A percentile compares a stretch with the other conserved stretches of the same genome.
Evolutionary conservation across 2,888 invertebrate species (phyloP).

Genomic region (Electrophaes corylata): DNA sequence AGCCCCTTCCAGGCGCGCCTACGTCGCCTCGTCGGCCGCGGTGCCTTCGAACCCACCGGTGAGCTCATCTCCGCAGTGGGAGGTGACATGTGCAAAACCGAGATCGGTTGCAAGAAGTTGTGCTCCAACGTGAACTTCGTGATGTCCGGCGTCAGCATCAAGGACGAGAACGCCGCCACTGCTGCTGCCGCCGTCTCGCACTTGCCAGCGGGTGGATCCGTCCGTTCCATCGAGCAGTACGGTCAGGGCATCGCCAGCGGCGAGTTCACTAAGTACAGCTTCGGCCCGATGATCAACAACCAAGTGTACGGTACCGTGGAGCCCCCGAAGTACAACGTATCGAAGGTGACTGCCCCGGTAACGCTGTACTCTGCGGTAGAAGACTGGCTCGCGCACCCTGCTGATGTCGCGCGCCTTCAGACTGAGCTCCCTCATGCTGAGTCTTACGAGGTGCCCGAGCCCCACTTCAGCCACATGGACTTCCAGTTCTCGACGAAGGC

Average conservation of each 20-base stretch:
- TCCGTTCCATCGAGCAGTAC: constrained; percentile 81
- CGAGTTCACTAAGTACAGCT: constrained; percentile 70
- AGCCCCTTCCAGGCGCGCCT: constrained; percentile 58
- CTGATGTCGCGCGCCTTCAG: constrained; percentile 83
- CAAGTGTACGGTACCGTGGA: constrained; percentile 62
- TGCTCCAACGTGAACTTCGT: constrained; percentile 86
- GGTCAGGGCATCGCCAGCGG: constrained; percentile 74
- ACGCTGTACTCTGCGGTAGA: constrained; percentile 75
- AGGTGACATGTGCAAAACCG: constrained; percentile 64
- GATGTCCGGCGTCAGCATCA: constrained; percentile 84
- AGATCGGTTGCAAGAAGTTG: constrained; percentile 72
- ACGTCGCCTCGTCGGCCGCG: constrained; percentile 55
- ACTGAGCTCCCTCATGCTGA: constrained; percentile 82
- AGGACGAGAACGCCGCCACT: constrained; percentile 79
- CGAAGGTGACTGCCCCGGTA: constrained; percentile 69
- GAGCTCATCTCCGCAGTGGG: constrained; percentile 61
- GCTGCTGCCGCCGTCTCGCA: constrained; percentile 82
- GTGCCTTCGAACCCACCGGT: constrained; percentile 61
- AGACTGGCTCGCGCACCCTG: constrained; percentile 87
- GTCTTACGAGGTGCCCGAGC: constrained; percentile 82
- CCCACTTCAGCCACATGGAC: constrained; percentile 75
- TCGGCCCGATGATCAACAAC: constrained; percentile 64
- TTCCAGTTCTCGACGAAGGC: constrained; percentile 73
- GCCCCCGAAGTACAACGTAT: constrained; percentile 70
- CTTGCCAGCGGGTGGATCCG: constrained; percentile 84